Evolutionary conservation across 1,140 invertebrate species (phyloP).

Genomic region (Planococcus citri): DNA sequence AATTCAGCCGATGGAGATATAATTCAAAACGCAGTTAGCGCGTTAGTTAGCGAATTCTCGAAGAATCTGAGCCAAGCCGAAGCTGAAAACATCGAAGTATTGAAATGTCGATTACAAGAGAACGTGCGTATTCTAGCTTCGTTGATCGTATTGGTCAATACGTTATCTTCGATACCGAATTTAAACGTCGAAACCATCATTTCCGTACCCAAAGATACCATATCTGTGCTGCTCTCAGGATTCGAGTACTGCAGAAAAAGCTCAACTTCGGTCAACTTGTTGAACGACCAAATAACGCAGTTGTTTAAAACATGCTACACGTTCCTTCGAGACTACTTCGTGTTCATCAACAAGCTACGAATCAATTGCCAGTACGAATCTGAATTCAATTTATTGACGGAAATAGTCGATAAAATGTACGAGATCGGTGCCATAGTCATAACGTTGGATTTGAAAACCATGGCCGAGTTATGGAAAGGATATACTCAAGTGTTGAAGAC

Average conservation of each 20-base stretch:
- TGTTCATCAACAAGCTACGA: not conserved
- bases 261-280: not conserved
- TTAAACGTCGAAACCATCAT: not conserved
- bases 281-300: not conserved
- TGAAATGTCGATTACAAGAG: not conserved
- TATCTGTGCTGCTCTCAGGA: not conserved
- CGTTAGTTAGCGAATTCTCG: too few relatives aligned
- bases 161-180: not conserved
- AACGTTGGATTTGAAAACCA: not conserved
- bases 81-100: too few relatives aligned
- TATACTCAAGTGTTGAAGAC: not conserved
- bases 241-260: not conserved
- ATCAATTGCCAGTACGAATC: not conserved
- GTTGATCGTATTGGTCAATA: not conserved
- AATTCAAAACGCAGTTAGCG: too few relatives aligned
- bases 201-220: not conserved
- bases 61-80: too few relatives aligned
- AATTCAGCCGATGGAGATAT: too few relatives aligned
- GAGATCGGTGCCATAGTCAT: not conserved
- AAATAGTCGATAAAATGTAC: not conserved
- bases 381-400: not conserved
- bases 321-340: not conserved
- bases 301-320: not conserved
- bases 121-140: not conserved
- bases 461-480: slow-evolving; percentile 8